Conservation (phyloP, 1,140 invertebrate genomes). For the Parasteatoda tepidariorum region DNA sequence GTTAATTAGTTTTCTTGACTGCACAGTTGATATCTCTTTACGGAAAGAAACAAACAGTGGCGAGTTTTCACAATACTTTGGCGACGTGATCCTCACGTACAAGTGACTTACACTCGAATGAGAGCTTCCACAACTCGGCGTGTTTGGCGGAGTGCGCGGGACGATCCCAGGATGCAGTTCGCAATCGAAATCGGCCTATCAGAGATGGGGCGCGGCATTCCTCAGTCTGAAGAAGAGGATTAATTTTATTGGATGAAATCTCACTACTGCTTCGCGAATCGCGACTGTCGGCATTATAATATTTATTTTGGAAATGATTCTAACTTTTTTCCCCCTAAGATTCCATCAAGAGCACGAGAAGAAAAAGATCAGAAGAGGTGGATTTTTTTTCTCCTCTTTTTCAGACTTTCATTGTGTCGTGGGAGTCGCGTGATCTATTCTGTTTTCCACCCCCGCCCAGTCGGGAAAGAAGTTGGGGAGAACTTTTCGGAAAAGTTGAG, state of each 20-base stretch:
- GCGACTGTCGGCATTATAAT: conserved; percentile 22
- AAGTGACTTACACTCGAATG: conserved; percentile 16
- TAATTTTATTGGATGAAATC: conserved; percentile 42
- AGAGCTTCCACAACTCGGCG: not conserved
- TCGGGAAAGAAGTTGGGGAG: not conserved
- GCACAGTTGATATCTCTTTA: not conserved
- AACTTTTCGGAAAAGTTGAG: not conserved
- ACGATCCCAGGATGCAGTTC: conserved; percentile 32
- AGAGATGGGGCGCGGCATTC: not conserved
- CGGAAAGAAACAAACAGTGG: not conserved
- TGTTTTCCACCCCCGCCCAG: not conserved
- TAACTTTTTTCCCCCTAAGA: not conserved
- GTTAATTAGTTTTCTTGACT: not conserved
- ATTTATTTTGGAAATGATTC: conserved; percentile 54
- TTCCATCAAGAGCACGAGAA: conserved; percentile 3
- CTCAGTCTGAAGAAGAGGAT: not conserved
- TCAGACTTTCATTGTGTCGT: no score
- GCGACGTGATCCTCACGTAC: not conserved
- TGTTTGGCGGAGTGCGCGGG: conserved; percentile 13
- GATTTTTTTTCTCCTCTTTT: conserved; percentile 5
- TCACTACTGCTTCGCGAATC: conserved; percentile 45
- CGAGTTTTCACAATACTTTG: not conserved
- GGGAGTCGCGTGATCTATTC: no score
- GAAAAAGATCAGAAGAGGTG: not conserved
- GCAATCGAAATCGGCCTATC: conserved; percentile 17